Conservation (phyloP, 2,888 invertebrate genomes). For the Sepioteuthis lessoniana region DNA sequence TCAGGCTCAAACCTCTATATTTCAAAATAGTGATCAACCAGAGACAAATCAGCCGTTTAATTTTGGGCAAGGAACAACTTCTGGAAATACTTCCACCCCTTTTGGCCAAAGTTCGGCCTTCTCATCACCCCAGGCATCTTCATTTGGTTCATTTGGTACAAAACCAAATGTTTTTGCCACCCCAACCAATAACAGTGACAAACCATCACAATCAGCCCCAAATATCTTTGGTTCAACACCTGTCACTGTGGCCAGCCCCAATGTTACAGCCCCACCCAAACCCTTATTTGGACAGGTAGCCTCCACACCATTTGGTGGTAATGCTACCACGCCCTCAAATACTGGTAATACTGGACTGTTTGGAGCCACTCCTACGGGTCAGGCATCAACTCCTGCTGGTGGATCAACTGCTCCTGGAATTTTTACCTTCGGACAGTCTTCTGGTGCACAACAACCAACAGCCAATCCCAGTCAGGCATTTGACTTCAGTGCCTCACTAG, state of each 20-base stretch:
- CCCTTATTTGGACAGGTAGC: conserved; percentile 33
- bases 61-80: background rate
- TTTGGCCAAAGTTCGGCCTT: background rate
- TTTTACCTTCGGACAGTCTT: background rate
- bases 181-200: background rate
- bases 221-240: background rate
- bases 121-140: background rate
- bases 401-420: conserved; percentile 48
- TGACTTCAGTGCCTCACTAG: conserved; percentile 51
- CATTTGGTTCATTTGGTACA: background rate
- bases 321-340: background rate
- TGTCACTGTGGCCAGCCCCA: background rate
- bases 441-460: background rate
- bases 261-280: background rate
- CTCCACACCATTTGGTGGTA: background rate
- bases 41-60: background rate
- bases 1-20: background rate
- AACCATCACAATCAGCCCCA: background rate
- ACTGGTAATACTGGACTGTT: conserved; percentile 47
- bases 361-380: conserved; percentile 55
- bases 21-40: background rate
- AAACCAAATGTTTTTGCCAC: background rate
- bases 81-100: background rate
- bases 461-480: conserved; percentile 48
- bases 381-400: conserved; percentile 55